Evolutionary conservation across 2,888 invertebrate genomes (phyloP), one percentile per base, ranked within the genome.

Genomic region (Nezara viridula): DNA sequence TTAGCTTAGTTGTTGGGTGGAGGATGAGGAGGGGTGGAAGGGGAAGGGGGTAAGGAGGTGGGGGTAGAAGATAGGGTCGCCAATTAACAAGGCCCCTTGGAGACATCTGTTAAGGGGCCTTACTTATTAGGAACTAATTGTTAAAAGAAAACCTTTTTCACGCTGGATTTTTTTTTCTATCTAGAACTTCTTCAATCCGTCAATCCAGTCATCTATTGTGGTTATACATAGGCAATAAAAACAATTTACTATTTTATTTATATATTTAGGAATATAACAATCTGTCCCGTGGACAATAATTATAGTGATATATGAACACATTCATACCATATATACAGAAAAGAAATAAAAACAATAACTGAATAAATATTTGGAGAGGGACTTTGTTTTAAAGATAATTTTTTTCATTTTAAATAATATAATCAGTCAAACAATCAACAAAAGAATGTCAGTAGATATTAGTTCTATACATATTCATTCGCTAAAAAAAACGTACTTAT

Each of bases 1-100:
- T 66, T 66, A 66, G 66, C 66, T 66, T 66, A 66, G 66, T 66
- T 66, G 66, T 66, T 66, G 66, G 66, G 32, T 66, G 5, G 66
- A 66, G 66, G 32, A 32, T 4, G 16, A 6, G 16, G 32, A 16
- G 27, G 27, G 4, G 12, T 2, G 14, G 16, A 14, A 19, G 66
- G 27, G 60, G 27, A 3, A 16, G 52, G 4, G 24, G 52, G 4
- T 21, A 14, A 14, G 52, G 24, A 4, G 24, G 24, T 27, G 60
- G 12, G 27, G 32, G 0, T 32, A 32, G 32, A 19, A 66, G 66
- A 66, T 66, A 66, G 66, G 66, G 32, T 19, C 27, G 19, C 66
- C 66, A 66, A 66, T 66, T 66, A 32, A 66, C 66, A 66, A 66
- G 66, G 19, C 16, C 66, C 32, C 19, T 66, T 32, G 32, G 66